Conservation (phyloP, 2,888 invertebrate genomes). For the Bugulina stolonifera region DNA sequence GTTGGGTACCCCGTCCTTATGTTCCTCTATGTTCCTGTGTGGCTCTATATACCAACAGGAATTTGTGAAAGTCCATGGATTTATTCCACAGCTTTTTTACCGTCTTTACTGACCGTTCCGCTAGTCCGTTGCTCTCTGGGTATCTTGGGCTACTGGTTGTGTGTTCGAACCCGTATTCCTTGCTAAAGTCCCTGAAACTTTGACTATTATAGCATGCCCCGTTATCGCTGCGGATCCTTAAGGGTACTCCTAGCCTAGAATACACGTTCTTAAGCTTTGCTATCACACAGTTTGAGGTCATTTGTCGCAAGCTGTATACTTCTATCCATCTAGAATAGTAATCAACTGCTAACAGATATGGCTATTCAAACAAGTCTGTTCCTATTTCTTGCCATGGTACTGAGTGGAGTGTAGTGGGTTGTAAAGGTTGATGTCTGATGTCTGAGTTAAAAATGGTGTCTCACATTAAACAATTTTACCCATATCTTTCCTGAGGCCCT, state of each 20-base stretch:
- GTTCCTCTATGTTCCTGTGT: constrained; percentile 33
- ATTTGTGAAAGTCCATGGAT: constrained; percentile 31
- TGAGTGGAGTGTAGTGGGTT: constrained; percentile 28
- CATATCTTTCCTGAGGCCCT: too few species aligned
- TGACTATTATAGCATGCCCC: constrained; percentile 24
- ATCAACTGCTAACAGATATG: constrained; percentile 30
- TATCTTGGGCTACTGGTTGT: constrained; percentile 5
- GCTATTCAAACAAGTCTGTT: constrained; percentile 31
- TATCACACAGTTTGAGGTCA: constrained; percentile 29
- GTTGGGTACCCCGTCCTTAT: too few species aligned
- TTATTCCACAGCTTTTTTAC: constrained; percentile 11
- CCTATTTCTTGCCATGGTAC: constrained; percentile 31
- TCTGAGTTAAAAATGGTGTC: too few species aligned
- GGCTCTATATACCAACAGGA: constrained; percentile 32
- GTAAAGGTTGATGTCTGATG: background rate
- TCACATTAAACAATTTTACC: too few species aligned
- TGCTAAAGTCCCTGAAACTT: background rate
- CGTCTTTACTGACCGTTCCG: constrained; percentile 10
- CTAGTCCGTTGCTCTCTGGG: constrained; percentile 24
- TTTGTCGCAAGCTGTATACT: constrained; percentile 27
- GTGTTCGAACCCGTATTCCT: background rate
- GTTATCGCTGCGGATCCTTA: constrained; percentile 29
- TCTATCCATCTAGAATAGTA: constrained; percentile 32
- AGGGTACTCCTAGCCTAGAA: constrained; percentile 30
- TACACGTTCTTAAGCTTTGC: constrained; percentile 31